These are phyloP conservation scores for Proales similis DNA, from an alignment of 1,140 invertebrate species.

Conservation along the genomic window DNA sequence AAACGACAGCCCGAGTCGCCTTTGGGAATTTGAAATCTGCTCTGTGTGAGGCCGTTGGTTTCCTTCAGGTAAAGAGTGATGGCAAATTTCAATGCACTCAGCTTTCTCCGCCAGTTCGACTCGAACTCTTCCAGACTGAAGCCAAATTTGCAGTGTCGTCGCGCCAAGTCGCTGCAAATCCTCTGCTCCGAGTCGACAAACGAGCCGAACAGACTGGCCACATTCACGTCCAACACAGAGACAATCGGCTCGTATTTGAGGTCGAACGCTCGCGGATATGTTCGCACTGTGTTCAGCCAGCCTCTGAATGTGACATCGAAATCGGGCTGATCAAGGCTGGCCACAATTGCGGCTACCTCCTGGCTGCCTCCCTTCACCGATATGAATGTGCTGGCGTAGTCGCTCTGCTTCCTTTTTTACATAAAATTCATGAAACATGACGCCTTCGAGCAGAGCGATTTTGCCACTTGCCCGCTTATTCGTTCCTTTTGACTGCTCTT, in stretches of 20 bases:
- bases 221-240: conserved; percentile 25
- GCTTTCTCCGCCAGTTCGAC: conserved; percentile 5
- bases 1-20: conserved; percentile 7
- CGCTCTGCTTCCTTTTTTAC: conserved; percentile 22
- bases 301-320: conserved; percentile 19
- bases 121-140: conserved; percentile 30
- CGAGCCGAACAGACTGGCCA: neutral
- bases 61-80: conserved; percentile 35
- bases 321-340: conserved; percentile 27
- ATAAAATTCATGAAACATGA: too few species aligned
- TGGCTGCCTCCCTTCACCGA: conserved; percentile 35
- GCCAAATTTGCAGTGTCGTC: conserved; percentile 33
- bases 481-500: conserved; percentile 18
- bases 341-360: conserved; percentile 32
- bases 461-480: too few species aligned
- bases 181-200: neutral
- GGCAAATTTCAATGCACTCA: conserved; percentile 26
- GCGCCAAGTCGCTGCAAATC: conserved; percentile 17
- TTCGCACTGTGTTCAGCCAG: conserved; percentile 28
- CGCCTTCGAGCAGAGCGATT: too few species aligned
- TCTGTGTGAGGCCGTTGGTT: conserved; percentile 25
- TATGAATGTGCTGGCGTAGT: conserved; percentile 27
- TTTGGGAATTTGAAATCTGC: conserved; percentile 33
- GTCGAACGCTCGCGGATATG: conserved; percentile 29
- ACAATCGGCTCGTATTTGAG: conserved; percentile 35